Conservation (phyloP, 1,140 invertebrate genomes). For the Elysia chlorotica region DNA sequence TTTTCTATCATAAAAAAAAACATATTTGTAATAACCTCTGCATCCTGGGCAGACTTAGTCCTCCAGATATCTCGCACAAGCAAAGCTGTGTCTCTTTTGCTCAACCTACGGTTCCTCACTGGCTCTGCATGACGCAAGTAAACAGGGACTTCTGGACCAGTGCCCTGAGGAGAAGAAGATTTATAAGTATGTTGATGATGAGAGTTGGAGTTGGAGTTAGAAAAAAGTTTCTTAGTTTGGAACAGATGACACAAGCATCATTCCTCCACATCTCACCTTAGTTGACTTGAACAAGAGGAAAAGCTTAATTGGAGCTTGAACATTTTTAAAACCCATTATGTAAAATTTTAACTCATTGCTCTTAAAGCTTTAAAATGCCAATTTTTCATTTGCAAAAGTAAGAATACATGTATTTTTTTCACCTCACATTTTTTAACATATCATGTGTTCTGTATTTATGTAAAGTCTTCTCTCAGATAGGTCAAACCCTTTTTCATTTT, state of each 20-base stretch:
- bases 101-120: slow-evolving; percentile 53
- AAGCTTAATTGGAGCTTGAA: too few species aligned
- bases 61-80: slow-evolving; percentile 60
- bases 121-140: slow-evolving; percentile 53
- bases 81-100: slow-evolving; percentile 55
- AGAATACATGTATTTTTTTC: background rate
- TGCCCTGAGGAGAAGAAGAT: slow-evolving; percentile 53
- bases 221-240: too few species aligned
- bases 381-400: background rate
- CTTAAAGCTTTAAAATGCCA: background rate
- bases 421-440: background rate
- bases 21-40: too few species aligned
- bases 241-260: too few species aligned
- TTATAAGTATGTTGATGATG: too few species aligned
- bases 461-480: background rate
- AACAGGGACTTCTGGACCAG: slow-evolving; percentile 47
- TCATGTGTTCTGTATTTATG: background rate
- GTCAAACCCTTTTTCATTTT: too few species aligned
- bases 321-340: too few species aligned
- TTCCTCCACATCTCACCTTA: too few species aligned
- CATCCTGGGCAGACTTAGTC: slow-evolving; percentile 53
- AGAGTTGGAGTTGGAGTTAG: too few species aligned
- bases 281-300: too few species aligned
- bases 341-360: too few species aligned
- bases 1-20: too few species aligned